These are phyloP conservation scores for Augochlorella aurata DNA, from an alignment of 2,888 invertebrate genomes.

Conservation along the genomic window DNA sequence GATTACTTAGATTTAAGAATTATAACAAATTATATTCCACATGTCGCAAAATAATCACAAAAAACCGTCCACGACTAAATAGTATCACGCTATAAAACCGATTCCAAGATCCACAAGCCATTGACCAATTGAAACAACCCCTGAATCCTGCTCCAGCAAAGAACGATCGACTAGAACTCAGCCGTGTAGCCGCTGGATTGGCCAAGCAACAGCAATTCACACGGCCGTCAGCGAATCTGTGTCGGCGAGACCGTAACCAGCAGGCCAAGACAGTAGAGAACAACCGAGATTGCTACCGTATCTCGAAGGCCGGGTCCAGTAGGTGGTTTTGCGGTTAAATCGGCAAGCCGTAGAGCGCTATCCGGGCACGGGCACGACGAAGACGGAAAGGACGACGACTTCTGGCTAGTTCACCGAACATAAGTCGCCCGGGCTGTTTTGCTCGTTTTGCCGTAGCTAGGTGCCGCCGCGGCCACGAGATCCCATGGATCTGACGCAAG, in stretches of 20 bases:
- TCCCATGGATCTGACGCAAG: slow-evolving; percentile 67
- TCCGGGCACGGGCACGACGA: slow-evolving; percentile 26
- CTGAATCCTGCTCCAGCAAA: no score
- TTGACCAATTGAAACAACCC: no score
- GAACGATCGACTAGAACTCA: no score
- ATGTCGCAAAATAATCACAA: no score
- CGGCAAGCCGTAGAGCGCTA: slow-evolving; percentile 22
- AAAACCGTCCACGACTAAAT: no score
- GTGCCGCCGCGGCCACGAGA: slow-evolving; percentile 60
- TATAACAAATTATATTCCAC: no score
- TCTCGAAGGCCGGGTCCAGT: slow-evolving; percentile 49
- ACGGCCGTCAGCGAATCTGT: neutral
- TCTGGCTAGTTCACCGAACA: slow-evolving; percentile 48
- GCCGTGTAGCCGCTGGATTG: neutral
- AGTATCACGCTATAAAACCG: no score
- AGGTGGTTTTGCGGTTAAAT: slow-evolving; percentile 65
- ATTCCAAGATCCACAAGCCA: no score
- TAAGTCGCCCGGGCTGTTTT: slow-evolving; percentile 30
- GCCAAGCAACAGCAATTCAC: neutral
- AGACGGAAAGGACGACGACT: slow-evolving; percentile 47
- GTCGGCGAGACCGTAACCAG: neutral
- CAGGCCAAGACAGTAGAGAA: neutral
- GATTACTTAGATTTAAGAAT: no score
- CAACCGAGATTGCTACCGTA: slow-evolving; percentile 15
- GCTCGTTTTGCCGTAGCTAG: slow-evolving; percentile 52